phyloP scores from a whole-genome alignment of 2,888 invertebrate species.

The Dicroscelio sp. region DNA sequence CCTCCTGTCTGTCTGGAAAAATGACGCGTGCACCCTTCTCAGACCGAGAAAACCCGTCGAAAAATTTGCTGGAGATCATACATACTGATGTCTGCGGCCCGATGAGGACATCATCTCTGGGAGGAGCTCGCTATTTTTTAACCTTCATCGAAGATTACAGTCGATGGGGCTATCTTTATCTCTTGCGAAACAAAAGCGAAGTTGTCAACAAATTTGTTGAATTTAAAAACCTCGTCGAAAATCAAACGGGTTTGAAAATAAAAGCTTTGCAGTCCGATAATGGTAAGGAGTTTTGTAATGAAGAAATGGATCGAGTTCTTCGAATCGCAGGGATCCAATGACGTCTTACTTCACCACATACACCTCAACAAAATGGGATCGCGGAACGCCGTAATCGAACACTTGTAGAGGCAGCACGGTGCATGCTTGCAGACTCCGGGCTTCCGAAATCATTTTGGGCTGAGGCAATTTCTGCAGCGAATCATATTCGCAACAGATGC shows the following conservation, averaged over 20 bases:
- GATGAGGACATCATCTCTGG: neutral
- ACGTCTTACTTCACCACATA: neutral
- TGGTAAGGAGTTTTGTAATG: slow-evolving; percentile 5
- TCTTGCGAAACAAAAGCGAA: neutral
- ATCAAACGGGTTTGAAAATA: neutral
- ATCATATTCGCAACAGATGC: slow-evolving; percentile 14
- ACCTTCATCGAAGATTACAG: slow-evolving; percentile 28
- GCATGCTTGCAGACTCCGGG: neutral
- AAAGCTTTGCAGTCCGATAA: slow-evolving; percentile 18
- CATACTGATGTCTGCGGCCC: slow-evolving; percentile 32
- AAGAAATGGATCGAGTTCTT: neutral
- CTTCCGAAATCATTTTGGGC: neutral
- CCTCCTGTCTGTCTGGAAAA: slow-evolving; percentile 13
- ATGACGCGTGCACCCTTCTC: slow-evolving; percentile 1
- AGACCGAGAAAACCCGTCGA: neutral
- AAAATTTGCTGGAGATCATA: neutral
- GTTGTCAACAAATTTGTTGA: neutral
- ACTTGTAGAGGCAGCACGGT: slow-evolving; percentile 16
- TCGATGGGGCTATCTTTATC: slow-evolving; percentile 7
- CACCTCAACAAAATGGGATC: slow-evolving; percentile 39
- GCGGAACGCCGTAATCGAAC: slow-evolving; percentile 22
- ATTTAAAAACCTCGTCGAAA: neutral
- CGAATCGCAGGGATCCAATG: neutral
- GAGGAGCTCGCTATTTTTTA: neutral
- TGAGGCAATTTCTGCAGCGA: neutral